Evolutionary conservation across 2,888 invertebrate genomes (phyloP), one percentile per base, ranked within the genome.

Genomic region (Venusia cambrica): DNA sequence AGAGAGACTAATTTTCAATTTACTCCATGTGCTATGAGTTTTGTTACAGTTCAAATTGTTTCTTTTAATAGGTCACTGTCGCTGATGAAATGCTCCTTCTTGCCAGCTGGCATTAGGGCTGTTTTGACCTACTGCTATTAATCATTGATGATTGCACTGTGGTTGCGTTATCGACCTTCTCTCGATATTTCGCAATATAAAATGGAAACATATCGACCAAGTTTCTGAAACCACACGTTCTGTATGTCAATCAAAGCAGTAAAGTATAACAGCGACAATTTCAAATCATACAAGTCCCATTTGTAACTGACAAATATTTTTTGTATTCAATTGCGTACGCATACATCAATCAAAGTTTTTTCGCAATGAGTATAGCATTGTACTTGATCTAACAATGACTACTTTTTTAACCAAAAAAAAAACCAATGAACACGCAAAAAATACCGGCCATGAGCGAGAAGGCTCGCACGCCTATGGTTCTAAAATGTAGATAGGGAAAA

Each of bases 91-190:
- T 29, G 6, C 6, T 11, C 33, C 27, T 24, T 27, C 38, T 44
- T 51, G 48, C 45, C 48, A 50, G 41, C 44, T 43, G 31, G 40
- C 38, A 45, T 34, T 28, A 34, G 10, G 35, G 22, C 35, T 19
- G 24, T 43, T 48, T 38, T 48, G 45, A 45, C 47, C 47, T 40
- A 37, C 40, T 42, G 8, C 10, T 5, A 33, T 37, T 21, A 29
- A 36, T 27, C 19, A 28, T 36, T 36, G 17, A 20, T 27, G 19
- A 31, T 40, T 35, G 25, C 26, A 22, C 16, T 29, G 21, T 24
- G 6, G 16, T 6, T 3, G 25, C 22, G n/a, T 28, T 33, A 21
- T 20, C 7, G 9, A 29, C 26, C 26, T 18, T 31, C 18, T 17
- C 14, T 16, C 22, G 4, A 21, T 19, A 11, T 37, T 37, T 32